A percentile compares a stretch with the other conserved stretches of the same genome.
Evolutionary conservation across 2,797 vertebrate species (phyloP).

Genomic region (Choloepus didactylus): DNA sequence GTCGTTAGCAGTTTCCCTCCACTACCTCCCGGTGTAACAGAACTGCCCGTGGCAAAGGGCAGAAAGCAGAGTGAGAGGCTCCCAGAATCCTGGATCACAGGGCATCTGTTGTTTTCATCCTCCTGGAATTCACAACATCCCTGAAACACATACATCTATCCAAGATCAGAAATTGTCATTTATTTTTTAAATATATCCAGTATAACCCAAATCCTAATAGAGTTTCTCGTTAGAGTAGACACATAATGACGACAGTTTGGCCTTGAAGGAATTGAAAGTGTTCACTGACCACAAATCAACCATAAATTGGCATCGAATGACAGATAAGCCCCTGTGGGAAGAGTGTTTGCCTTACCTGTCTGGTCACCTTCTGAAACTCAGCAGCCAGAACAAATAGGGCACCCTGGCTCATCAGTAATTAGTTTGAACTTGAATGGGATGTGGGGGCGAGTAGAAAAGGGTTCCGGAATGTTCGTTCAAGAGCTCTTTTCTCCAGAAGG

Average conservation of each 20-base stretch:
- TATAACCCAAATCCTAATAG: background rate
- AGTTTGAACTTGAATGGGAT: background rate
- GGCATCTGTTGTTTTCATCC: background rate
- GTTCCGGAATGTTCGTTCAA: background rate
- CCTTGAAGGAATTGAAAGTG: background rate
- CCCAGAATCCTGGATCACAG: background rate
- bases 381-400: background rate
- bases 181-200: background rate
- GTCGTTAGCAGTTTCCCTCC: background rate
- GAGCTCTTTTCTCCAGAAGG: background rate
- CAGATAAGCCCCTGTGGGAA: background rate
- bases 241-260: background rate
- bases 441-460: background rate
- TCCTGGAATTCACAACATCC: background rate
- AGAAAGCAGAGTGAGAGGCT: background rate
- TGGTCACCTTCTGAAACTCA: background rate
- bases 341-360: rapidly evolving
- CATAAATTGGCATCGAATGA: rapidly evolving
- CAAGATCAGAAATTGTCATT: background rate
- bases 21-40: too few relatives aligned
- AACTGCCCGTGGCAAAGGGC: background rate
- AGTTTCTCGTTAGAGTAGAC: background rate
- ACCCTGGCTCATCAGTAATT: rapidly evolving
- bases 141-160: background rate
- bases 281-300: background rate